Conservation (phyloP, 2,888 invertebrate species). For the Diloba caeruleocephala region DNA sequence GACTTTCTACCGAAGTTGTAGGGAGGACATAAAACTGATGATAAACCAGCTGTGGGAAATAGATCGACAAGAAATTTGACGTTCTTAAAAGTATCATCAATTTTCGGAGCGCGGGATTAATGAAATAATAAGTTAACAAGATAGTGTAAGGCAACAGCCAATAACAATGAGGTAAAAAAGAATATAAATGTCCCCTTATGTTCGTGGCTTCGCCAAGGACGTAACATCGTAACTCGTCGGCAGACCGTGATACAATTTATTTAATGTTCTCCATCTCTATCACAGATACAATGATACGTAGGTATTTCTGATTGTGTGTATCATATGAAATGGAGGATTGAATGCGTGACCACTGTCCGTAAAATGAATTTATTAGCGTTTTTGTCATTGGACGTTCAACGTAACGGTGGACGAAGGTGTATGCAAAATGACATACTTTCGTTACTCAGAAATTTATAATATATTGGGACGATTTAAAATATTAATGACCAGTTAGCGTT, state of each 20-base stretch:
- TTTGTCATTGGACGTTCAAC: conserved; percentile 10
- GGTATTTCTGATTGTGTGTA: background rate
- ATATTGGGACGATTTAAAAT: too few relatives aligned
- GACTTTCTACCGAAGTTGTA: background rate
- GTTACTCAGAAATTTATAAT: too few relatives aligned
- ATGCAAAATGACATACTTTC: background rate
- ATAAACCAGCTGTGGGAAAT: background rate
- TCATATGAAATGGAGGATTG: conserved; percentile 4
- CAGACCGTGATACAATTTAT: conserved; percentile 24
- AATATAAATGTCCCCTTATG: conserved; percentile 33
- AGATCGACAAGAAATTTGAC: background rate
- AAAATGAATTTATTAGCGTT: conserved; percentile 21
- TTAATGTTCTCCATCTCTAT: conserved; percentile 22
- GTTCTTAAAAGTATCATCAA: background rate
- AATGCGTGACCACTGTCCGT: conserved; percentile 16
- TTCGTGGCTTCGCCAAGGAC: conserved; percentile 1
- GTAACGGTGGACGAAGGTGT: conserved; percentile 1
- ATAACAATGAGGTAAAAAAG: conserved; percentile 42
- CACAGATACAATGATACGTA: conserved; percentile 19
- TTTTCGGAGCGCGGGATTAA: background rate
- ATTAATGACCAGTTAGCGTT: too few relatives aligned
- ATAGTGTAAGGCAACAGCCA: conserved; percentile 7
- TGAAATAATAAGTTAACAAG: conserved; percentile 3
- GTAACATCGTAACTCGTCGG: conserved; percentile 4
- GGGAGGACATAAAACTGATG: too few relatives aligned